Percentiles rank a stretch among this genome's conserved stretches.
Evolutionary conservation across 2,888 invertebrate species (phyloP).

Genomic region (Schrankia costaestrigalis): DNA sequence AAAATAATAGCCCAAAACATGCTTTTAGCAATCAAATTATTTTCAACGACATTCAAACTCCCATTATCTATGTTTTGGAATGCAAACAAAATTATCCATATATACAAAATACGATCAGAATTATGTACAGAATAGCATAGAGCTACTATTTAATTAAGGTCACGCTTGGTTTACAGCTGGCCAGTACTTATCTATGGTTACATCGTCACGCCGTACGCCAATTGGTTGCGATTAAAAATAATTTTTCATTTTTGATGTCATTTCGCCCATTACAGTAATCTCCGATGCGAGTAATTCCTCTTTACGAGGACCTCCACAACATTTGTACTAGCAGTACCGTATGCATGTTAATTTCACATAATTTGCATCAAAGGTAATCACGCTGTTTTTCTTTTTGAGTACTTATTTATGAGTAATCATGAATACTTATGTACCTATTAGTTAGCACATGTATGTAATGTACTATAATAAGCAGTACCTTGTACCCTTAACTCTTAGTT

Average conservation of each 20-base stretch:
- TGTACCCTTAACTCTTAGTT: too few relatives aligned
- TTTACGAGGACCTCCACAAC: slow-evolving; percentile 35
- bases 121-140: too few relatives aligned
- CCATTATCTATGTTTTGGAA: too few relatives aligned
- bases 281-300: slow-evolving; percentile 68
- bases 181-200: slow-evolving; percentile 57
- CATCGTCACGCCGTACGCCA: slow-evolving; percentile 58
- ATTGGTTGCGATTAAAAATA: slow-evolving; percentile 78
- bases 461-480: too few relatives aligned
- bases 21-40: too few relatives aligned
- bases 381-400: slow-evolving; percentile 7
- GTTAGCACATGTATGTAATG: too few relatives aligned
- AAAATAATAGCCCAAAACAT: too few relatives aligned
- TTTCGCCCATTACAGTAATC: slow-evolving; percentile 62
- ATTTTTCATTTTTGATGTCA: slow-evolving; percentile 79
- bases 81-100: too few relatives aligned
- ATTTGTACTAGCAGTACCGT: slow-evolving; percentile 18
- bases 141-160: slow-evolving; percentile 70
- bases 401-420: too few relatives aligned
- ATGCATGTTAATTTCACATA: slow-evolving; percentile 16
- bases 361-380: slow-evolving; percentile 20
- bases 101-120: too few relatives aligned
- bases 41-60: too few relatives aligned
- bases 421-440: too few relatives aligned
- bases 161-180: slow-evolving; percentile 60